Evolutionary conservation across 2,113 vertebrate species (phyloP), one percentile per base, ranked within the genome.

Genomic region (Dicerorhinus sumatrensis): DNA sequence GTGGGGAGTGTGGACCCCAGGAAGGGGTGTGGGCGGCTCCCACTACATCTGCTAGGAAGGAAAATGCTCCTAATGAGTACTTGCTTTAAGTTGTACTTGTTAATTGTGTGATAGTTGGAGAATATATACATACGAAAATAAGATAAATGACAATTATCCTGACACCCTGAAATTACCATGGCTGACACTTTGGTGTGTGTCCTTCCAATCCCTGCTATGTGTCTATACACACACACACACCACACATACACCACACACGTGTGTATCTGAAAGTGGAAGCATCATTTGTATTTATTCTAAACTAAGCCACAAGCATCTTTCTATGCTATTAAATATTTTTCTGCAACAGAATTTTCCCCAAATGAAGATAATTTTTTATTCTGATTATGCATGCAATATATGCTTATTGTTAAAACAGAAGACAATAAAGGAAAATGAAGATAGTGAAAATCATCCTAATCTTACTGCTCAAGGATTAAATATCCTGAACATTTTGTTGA

Each of bases 131-230:
- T 20, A 17, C 25, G 20, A 33, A 12, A 69, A 56, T 6, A 27
- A 39, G 1, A 23, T 9, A 3, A 23, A 1, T 5, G 5, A 2
- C 7, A 16, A 0, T 39, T n/a, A 16, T 8, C 31, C 51, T 1
- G 2, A n/a, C 36, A 7, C 23, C 63, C 1, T 7, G 65, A 23
- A 9, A 1, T 11, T 0, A 1, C 9, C n/a, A 1, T 0, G 0
- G 25, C 8, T 0, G 5, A 0, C 12, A 8, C 54, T 6, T 8
- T 4, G 5, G 23, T 5, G 33, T 11, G 9, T 3, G 27, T 29
- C 18, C 69, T 65, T 62, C 72, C 5, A 0, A 0, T 8, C 14
- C 16, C 21, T 7, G 12, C 6, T 29, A 4, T 16, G 6, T 7
- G n/a, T 58, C 12, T 39, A 0, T 2, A 1, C 16, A 51, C 42